Evolutionary conservation across 2,888 invertebrate genomes (phyloP).

Genomic region (Pterobdella sp.): DNA sequence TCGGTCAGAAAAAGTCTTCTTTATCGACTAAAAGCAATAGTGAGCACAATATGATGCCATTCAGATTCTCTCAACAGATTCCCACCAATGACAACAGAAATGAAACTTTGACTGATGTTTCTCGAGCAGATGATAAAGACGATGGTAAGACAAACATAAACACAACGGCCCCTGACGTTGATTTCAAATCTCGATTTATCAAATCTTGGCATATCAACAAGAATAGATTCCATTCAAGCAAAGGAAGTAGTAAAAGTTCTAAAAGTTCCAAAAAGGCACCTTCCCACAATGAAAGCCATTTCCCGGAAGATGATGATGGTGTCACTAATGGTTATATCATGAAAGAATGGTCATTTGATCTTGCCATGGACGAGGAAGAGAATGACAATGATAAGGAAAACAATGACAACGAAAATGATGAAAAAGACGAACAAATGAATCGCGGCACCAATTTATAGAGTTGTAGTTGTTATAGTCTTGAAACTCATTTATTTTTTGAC

Average conservation of each 20-base stretch:
- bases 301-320: neutral
- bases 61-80: neutral
- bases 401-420: conserved; percentile 4
- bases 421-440: neutral
- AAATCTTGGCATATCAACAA: conserved; percentile 1
- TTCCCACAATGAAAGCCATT: neutral
- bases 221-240: neutral
- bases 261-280: neutral
- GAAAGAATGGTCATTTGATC: neutral
- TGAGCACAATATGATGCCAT: conserved; percentile 7
- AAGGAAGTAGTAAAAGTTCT: neutral
- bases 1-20: neutral
- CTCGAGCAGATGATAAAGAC: neutral
- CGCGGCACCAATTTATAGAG: neutral
- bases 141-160: neutral
- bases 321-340: neutral
- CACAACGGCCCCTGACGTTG: neutral
- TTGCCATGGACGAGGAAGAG: neutral
- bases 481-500: no score
- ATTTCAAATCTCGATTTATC: neutral
- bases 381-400: neutral
- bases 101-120: neutral
- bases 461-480: no score
- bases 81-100: neutral
- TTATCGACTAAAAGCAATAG: neutral